These are phyloP conservation scores for Littorina saxatilis DNA, from an alignment of 1,140 invertebrate genomes.

Conservation along the genomic window DNA sequence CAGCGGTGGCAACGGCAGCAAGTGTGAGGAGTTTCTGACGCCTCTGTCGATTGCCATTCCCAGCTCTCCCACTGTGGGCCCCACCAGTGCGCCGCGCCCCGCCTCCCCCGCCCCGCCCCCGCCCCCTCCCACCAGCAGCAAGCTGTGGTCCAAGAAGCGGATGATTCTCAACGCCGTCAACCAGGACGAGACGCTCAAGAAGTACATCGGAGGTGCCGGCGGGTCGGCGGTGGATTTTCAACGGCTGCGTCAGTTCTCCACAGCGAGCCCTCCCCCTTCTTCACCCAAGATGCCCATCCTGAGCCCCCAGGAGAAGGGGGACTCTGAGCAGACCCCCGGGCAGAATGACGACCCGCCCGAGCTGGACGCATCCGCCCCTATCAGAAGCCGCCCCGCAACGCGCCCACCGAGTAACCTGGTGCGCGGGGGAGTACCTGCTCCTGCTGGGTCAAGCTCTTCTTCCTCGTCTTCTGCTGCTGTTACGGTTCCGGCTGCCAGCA, in stretches of 20 bases:
- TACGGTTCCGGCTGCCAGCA: too few species aligned
- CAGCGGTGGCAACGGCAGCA: too few species aligned
- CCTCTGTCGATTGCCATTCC: constrained; percentile 36
- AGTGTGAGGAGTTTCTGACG: constrained; percentile 21
- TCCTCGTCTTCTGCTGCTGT: too few species aligned
- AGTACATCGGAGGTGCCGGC: constrained; percentile 41
- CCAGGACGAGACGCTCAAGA: constrained; percentile 63
- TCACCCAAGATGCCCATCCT: constrained; percentile 69
- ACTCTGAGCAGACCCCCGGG: constrained; percentile 46
- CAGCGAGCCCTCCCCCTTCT: constrained; percentile 53
- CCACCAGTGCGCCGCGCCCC: not conserved
- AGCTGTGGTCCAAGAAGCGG: constrained; percentile 59
- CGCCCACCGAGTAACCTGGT: not conserved
- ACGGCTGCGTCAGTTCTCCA: constrained; percentile 16
- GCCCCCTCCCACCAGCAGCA: constrained; percentile 23
- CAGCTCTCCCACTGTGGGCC: constrained; percentile 7
- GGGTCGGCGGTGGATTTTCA: constrained; percentile 1
- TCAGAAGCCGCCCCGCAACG: not conserved
- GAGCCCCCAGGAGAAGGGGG: constrained; percentile 63
- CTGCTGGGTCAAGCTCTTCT: too few species aligned
- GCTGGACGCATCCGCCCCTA: constrained; percentile 44
- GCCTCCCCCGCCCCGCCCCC: constrained; percentile 10
- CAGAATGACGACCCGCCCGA: constrained; percentile 61
- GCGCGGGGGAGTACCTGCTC: not conserved
- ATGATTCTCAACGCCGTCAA: constrained; percentile 65